phyloP scores from a whole-genome alignment of 2,888 invertebrate genomes.

The Phengaris arion region DNA sequence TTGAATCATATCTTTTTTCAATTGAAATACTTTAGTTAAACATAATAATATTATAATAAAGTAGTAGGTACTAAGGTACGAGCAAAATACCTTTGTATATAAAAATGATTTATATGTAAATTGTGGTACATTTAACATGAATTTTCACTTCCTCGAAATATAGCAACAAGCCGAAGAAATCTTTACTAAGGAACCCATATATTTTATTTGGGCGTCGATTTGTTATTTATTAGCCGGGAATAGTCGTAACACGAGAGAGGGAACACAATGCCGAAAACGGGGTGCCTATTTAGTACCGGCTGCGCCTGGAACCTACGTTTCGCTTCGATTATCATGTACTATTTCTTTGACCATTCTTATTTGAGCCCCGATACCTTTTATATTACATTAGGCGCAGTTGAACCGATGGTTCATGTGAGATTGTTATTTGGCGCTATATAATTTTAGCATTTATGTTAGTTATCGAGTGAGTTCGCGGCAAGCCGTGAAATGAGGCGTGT shows the following conservation, averaged over 20 bases:
- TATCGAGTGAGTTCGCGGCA: constrained; percentile 63
- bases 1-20: neutral
- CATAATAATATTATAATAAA: neutral
- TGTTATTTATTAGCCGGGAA: constrained; percentile 78
- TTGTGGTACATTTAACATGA: constrained; percentile 38
- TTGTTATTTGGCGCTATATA: constrained; percentile 53
- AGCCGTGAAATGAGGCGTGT: constrained; percentile 66
- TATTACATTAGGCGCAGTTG: constrained; percentile 45
- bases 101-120: constrained; percentile 7
- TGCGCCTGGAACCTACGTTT: constrained; percentile 65
- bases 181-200: constrained; percentile 67
- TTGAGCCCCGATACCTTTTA: constrained; percentile 57
- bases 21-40: neutral
- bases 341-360: constrained; percentile 48
- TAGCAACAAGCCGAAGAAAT: constrained; percentile 51
- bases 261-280: constrained; percentile 72
- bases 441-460: constrained; percentile 61
- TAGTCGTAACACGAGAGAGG: constrained; percentile 73
- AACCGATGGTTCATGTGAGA: constrained; percentile 47
- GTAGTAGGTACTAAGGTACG: neutral
- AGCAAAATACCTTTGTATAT: neutral
- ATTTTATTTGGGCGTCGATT: constrained; percentile 76
- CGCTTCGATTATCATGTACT: constrained; percentile 57
- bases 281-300: constrained; percentile 73
- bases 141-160: constrained; percentile 43